phyloP scores from a whole-genome alignment of 2,113 vertebrate species.

The Jacana jacana region DNA sequence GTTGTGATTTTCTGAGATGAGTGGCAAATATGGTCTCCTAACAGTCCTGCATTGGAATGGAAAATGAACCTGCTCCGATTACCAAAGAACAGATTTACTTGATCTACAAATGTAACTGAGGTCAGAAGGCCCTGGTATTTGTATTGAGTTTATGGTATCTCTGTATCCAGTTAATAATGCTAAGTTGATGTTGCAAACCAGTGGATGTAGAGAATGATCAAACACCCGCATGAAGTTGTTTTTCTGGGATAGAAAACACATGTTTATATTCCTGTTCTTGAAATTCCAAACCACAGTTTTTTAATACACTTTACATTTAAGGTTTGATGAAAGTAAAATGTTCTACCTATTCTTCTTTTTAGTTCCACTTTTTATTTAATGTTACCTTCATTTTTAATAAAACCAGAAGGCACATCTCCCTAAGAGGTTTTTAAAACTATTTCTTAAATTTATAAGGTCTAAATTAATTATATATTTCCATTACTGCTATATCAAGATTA shows the following conservation, averaged over 20 bases:
- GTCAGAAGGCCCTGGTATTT: slow-evolving; percentile 31
- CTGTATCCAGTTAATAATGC: slow-evolving; percentile 34
- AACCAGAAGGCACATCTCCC: not conserved
- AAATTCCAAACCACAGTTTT: slow-evolving; percentile 50
- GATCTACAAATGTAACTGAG: slow-evolving; percentile 23
- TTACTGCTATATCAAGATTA: not conserved
- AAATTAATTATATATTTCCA: not conserved
- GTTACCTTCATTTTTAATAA: slow-evolving; percentile 20
- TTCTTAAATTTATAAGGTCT: not conserved
- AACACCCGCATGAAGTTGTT: slow-evolving; percentile 14
- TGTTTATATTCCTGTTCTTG: slow-evolving; percentile 56
- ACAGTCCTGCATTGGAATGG: slow-evolving; percentile 36
- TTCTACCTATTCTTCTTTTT: slow-evolving; percentile 43
- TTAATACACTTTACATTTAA: slow-evolving; percentile 54
- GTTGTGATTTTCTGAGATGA: not conserved
- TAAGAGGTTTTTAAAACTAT: not conserved
- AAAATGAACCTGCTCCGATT: slow-evolving; percentile 46
- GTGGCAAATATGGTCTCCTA: not conserved
- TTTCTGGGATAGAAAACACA: slow-evolving; percentile 36
- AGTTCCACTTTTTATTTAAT: slow-evolving; percentile 48
- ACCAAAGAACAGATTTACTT: slow-evolving; percentile 77
- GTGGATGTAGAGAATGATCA: slow-evolving; percentile 35
- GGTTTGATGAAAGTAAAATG: slow-evolving; percentile 59
- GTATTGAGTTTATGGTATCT: slow-evolving; percentile 33
- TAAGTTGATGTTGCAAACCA: slow-evolving; percentile 29